Base-by-base conservation (phyloP, 2,113 vertebrate species). In the Henicopernis longicauda region DNA sequence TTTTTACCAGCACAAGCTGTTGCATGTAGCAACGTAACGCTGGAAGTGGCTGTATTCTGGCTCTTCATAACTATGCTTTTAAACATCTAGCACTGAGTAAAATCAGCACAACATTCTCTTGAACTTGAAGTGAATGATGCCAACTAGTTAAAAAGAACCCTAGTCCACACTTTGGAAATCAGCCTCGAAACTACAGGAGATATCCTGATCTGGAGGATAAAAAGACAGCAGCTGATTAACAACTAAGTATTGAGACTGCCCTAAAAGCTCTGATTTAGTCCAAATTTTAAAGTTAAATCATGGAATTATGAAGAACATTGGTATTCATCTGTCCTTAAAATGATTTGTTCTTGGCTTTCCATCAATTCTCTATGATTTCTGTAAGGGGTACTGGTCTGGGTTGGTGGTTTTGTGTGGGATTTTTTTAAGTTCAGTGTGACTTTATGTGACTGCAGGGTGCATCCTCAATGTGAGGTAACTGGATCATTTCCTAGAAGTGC, bases 1-100 rank as follows among this genome's bases (percentile, higher is more conserved):
- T 38, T 77, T 72, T 13, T 11, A 38, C 38, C 3, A 10, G 40
- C 50, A 31, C 16, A 18, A 21, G 22, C n/a, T 74, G 66, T 20
- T 70, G 66, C 0, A 1, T 4, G 13, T 32, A 49, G 31, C 34
- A 66, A 4, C 5, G 0, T 4, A 26, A 16, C 29, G 3, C 0
- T 55, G 50, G 6, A 36, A 25, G 54, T 5, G 13, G 27, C 27
- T 77, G 0, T 62, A 38, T 65, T 36, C 32, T 81, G 32, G 4
- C 44, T 65, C 8, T 15, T 47, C 4, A 2, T 31, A 66, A 1
- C 9, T 1, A 21, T 29, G 36, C 29, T 86, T 67, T 55, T 55
- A 18, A 67, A 42, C 47, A 45, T 5, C 23, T 4, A 32, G 31
- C 20, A 47, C 9, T 6, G 31, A 57, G 12, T 31, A 63, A 82